Evolutionary conservation across 2,888 invertebrate species (phyloP), one percentile per base, ranked within the genome.

Genomic region (Eurois occulta): DNA sequence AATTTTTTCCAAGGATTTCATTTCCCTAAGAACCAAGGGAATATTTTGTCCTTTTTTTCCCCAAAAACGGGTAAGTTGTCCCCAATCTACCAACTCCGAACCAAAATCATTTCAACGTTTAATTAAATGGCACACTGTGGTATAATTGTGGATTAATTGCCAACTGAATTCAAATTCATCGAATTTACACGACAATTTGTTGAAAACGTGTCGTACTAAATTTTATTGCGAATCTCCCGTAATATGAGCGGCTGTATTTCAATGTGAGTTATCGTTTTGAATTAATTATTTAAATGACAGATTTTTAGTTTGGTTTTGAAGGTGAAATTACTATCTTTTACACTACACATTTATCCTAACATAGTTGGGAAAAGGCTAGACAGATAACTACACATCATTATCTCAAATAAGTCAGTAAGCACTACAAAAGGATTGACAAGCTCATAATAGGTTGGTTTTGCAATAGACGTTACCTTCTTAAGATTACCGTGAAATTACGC

Each of bases 131-230:
- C 89, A 90, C 91, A 91, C 87, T 87, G 91, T 88, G 90, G 90
- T 92, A 89, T 94, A 95, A 95, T 94, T 92, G 91, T 84, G 90
- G 88, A 93, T 94, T 94, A 93, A 95, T 94, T 95, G 93, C 90
- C 90, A 86, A 91, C 89, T 88, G 88, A 88, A 91, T 90, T 91
- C 90, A 92, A 91, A 92, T 93, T 92, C 89, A 91, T 91, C 91
- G 90, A 92, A 93, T 93, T 93, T 92, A 92, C 92, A 93, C 92
- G 93, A 91, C 89, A 93, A 93, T 94, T 93, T 90, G 91, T 90
- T 91, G 90, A 89, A 89, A 89, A 87, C 77, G 84, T 72, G 85
- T 86, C 81, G 80, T 67, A 80, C 76, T 78, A 84, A 82, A 86
- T 85, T 88, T 83, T 85, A 86, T 87, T 76, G 48, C 48, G 68